Evolutionary conservation across 2,113 vertebrate genomes (phyloP).

Genomic region (Cochlearius cochlearius): DNA sequence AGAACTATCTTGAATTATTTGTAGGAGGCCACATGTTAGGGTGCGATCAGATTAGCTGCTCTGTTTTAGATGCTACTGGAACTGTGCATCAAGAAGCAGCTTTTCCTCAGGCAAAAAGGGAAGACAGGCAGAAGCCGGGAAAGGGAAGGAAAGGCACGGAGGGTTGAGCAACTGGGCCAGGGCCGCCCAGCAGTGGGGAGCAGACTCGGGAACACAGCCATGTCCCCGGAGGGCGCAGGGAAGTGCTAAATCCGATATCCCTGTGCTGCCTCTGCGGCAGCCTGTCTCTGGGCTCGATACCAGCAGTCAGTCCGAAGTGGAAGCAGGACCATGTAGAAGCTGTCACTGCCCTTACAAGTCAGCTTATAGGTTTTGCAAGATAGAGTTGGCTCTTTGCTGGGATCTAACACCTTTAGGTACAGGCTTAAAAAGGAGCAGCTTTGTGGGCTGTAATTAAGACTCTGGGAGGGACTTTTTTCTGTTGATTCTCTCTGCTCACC

Average conservation of each 20-base stretch:
- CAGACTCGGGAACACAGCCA: neutral
- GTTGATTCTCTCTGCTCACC: neutral
- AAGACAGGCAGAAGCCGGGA: neutral
- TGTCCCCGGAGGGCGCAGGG: too few relatives aligned
- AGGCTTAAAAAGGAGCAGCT: neutral
- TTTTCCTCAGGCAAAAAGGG: neutral
- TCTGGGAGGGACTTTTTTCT: neutral
- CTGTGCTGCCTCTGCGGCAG: neutral
- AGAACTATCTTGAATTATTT: neutral
- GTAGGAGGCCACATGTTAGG: neutral
- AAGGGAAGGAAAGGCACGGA: neutral
- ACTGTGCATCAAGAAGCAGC: neutral
- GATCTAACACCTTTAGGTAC: neutral
- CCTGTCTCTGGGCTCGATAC: neutral
- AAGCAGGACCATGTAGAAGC: neutral
- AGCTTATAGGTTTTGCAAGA: neutral
- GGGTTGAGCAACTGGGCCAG: fast-evolving
- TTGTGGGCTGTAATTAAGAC: slow-evolving; percentile 2
- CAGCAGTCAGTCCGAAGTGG: neutral
- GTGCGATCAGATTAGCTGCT: neutral
- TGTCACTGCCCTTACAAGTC: neutral
- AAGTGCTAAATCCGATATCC: neutral
- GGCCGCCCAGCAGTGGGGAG: neutral
- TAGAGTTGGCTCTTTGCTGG: neutral
- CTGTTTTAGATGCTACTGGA: neutral